Percentiles rank a stretch among this genome's conserved stretches.
phyloP scores from a whole-genome alignment of 2,113 vertebrate genomes.

The Poecilia latipinna region DNA sequence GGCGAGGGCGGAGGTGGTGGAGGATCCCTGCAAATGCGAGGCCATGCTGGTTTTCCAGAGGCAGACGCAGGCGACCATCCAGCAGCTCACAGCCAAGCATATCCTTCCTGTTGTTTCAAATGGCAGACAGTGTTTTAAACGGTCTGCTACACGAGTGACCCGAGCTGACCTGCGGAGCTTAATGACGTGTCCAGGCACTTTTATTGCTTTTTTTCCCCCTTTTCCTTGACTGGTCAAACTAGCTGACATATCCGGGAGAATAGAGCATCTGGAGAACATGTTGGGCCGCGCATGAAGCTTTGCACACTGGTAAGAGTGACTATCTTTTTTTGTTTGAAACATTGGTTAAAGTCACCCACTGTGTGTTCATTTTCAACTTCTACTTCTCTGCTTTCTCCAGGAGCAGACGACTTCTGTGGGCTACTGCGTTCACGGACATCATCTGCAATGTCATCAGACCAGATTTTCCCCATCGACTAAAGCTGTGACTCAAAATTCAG shows the following conservation, averaged over 20 bases:
- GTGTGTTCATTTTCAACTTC: conserved; percentile 26
- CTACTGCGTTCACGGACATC: conserved; percentile 23
- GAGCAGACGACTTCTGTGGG: conserved; percentile 26
- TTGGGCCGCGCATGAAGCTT: conserved; percentile 73
- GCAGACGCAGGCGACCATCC: conserved; percentile 82
- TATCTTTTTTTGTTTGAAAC: not conserved
- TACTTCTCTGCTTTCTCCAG: conserved; percentile 58
- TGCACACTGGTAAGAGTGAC: conserved; percentile 45
- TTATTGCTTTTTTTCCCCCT: not conserved
- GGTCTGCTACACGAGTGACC: conserved; percentile 3
- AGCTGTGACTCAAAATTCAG: conserved; percentile 16
- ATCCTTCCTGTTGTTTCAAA: conserved; percentile 85
- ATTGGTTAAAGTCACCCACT: conserved; percentile 23
- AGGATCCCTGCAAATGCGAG: conserved; percentile 89
- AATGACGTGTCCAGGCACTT: not conserved
- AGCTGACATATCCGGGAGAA: conserved; percentile 83
- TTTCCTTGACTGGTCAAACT: conserved; percentile 87
- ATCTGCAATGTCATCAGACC: not conserved
- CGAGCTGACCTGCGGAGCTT: not conserved
- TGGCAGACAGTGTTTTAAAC: conserved; percentile 28
- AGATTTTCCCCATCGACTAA: conserved; percentile 9
- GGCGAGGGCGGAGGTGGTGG: conserved; percentile 77
- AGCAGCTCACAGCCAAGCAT: conserved; percentile 88
- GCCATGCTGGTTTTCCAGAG: conserved; percentile 88
- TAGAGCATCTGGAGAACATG: conserved; percentile 81